Evolutionary conservation across 1,140 invertebrate genomes (phyloP).

Genomic region (Achatina immaculata): DNA sequence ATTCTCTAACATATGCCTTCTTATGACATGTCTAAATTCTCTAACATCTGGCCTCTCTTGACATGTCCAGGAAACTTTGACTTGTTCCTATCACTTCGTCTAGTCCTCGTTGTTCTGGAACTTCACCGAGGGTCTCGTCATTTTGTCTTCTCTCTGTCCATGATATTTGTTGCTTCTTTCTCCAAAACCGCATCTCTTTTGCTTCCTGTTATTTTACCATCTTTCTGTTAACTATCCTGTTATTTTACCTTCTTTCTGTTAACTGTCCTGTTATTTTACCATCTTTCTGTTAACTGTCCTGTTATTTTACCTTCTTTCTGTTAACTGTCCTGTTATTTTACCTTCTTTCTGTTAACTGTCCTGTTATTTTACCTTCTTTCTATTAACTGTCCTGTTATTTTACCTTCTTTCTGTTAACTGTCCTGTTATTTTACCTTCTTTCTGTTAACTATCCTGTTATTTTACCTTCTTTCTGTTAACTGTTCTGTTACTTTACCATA

Average conservation of each 20-base stretch:
- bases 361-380: background rate
- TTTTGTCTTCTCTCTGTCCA: background rate
- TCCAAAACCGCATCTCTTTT: background rate
- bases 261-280: background rate
- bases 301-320: background rate
- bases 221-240: background rate
- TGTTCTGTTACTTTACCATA: background rate
- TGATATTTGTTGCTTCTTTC: background rate
- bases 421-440: background rate
- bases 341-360: background rate
- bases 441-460: background rate
- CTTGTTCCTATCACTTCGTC: background rate
- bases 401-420: background rate
- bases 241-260: background rate
- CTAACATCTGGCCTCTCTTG: no score
- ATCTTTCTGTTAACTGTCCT: background rate
- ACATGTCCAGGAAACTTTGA: no score
- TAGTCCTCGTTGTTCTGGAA: background rate
- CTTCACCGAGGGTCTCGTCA: background rate
- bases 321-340: background rate
- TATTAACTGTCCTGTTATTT: background rate
- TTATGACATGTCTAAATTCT: no score
- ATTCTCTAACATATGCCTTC: no score
- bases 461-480: background rate
- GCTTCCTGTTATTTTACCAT: background rate